Base-by-base conservation (phyloP, 2,113 vertebrate genomes). In the Xiphorhynchus elegans region DNA sequence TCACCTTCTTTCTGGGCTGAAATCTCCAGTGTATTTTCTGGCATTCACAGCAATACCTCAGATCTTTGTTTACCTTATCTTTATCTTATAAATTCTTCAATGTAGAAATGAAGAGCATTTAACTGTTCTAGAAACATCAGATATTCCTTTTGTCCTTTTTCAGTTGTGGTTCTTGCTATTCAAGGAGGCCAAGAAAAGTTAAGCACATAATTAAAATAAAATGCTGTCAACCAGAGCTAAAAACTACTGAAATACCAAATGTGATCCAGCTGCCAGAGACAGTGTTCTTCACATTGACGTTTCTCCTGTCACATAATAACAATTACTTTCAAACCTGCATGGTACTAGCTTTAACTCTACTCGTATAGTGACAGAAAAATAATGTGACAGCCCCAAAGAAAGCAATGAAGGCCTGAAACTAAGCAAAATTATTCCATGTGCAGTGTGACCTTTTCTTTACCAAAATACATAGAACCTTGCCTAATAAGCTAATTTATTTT, bases 401-500 rank as follows among this genome's bases (percentile, higher is more conserved):
- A 92, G 79, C 78, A 89, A 5, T 31, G 64, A 95, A 97, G 53
- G 89, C 52, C 59, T 87, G 53, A 90, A 95, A 83, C 49, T 40
- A 93, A 91, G 50, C 66, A 84, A 82, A 80, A 91, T 55, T 97
- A 92, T 95, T 97, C 75, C 31, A 77, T 77, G 53, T 77, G 72
- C 91, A 80, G 73, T 13, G 29, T 97, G 97, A 97, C 95, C 96
- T 98, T 98, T 98, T 97, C 69, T 89, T 95, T 92, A 93, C 74
- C 79, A 84, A 94, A 97, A 73, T 74, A 94, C 15, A 93, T 7
- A 95, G 29, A 81, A 83, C 35, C 67, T 93, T 77, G 75, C 84
- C 76, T 96, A 97, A 96, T 86, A 97, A 96, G 89, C 68, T 79
- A 5, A 35, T 56, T 55, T 80, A 15, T 42, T 76, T 83, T 66